These are phyloP conservation scores for Acestrorhynchus altus DNA, from an alignment of 2,797 vertebrate genomes.

Conservation along the genomic window DNA sequence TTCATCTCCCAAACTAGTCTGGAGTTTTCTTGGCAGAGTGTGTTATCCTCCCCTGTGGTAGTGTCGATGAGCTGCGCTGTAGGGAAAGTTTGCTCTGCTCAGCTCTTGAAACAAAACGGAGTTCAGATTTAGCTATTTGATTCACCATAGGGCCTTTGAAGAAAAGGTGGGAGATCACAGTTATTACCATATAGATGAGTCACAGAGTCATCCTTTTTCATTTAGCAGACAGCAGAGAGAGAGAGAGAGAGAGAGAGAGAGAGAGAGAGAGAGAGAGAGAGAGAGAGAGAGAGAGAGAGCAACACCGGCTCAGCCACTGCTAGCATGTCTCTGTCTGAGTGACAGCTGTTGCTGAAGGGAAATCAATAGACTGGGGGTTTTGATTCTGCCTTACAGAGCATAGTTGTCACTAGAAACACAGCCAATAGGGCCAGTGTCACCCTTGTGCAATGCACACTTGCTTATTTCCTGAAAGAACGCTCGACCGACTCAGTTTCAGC, in stretches of 20 bases:
- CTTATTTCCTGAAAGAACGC: conserved; percentile 43
- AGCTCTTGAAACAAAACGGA: conserved; percentile 60
- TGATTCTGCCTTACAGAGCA: conserved; percentile 75
- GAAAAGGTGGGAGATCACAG: conserved; percentile 70
- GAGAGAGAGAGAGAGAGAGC: conserved; percentile 50
- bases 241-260: conserved; percentile 35
- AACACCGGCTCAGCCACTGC: conserved; percentile 61
- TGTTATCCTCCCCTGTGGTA: conserved; percentile 69
- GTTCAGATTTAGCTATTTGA: conserved; percentile 72
- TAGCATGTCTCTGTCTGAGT: conserved; percentile 56
- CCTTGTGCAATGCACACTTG: conserved; percentile 24
- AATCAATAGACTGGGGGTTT: conserved; percentile 78
- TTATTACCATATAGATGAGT: conserved; percentile 84
- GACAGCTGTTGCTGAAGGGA: conserved; percentile 71
- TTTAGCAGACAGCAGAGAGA: conserved; percentile 68
- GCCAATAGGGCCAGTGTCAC: conserved; percentile 59
- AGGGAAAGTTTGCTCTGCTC: conserved; percentile 51
- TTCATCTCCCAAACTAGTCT: conserved; percentile 78
- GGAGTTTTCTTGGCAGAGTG: conserved; percentile 76
- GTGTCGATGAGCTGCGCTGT: conserved; percentile 43
- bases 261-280: conserved; percentile 59
- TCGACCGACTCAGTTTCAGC: conserved; percentile 27
- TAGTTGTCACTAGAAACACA: conserved; percentile 66
- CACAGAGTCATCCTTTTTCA: conserved; percentile 75
- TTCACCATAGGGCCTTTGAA: conserved; percentile 66